Evolutionary conservation across 92 coral and sea anemone genomes (phyloP), one percentile per base, ranked within the genome.

Genomic region (Porites rus): DNA sequence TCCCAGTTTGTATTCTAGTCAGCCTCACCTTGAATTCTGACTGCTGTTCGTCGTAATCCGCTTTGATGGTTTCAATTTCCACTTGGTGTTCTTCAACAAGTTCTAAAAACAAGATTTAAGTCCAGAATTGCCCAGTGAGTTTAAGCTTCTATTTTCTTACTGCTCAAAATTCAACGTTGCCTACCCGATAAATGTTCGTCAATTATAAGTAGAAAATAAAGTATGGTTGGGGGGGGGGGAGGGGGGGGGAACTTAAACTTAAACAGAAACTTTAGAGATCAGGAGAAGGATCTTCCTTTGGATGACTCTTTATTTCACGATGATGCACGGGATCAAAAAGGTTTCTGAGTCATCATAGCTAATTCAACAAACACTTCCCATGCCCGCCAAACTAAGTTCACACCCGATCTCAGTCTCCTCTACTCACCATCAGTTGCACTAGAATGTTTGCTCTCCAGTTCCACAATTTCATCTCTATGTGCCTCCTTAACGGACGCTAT

Each of bases 31-130:
- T 92, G 10, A 95, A 54, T 21, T 80, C 86, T 10, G 86, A 78
- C 68, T 92, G 91, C 67, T 97, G 98, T 69, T 97, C 99, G 31
- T 95, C 99, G 28, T 95, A 97, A 80, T 97, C 99, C 2, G 93
- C 86, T 71, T 97, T 97, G 78, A 97, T 97, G 10, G 98, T 93
- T 87, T 97, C 99, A 25, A 97, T 90, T 78, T 97, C 99, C 24
- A 94, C 97, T 74, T 95, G 97, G 77, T 94, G 98, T 80, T 97
- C 99, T 90, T 97, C 99, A 31, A 97, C 89, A 53, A 97, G 91
- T 86, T 97, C 99, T 94, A 75, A 11, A 79, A 75, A 92, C 16
- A 24, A 50, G 14, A 51, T 38, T 59, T 38, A 19, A 65, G 7
- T 38, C 65, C 56, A 66, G 50, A 69, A 25, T 13, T 62, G 66